These are phyloP conservation scores for Forbesichthys papilliferus DNA, from an alignment of 2,113 vertebrate genomes.

Conservation along the genomic window DNA sequence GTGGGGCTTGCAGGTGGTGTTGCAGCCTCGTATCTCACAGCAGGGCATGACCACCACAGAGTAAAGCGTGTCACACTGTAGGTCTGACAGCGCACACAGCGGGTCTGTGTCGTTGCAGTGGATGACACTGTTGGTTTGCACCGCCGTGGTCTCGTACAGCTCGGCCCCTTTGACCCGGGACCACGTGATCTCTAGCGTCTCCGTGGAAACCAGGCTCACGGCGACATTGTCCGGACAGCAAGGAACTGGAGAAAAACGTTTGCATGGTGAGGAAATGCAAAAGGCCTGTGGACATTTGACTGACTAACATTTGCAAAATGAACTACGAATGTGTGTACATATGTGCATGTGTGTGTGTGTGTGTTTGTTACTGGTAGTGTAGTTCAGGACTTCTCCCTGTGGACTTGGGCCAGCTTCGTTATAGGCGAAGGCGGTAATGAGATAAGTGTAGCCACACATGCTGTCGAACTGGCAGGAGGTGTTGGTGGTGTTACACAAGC, in stretches of 20 bases:
- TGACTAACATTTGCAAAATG: background rate
- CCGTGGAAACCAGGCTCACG: conserved; percentile 76
- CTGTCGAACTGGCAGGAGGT: conserved; percentile 81
- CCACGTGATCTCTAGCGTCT: conserved; percentile 85
- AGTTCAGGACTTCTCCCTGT: conserved; percentile 79
- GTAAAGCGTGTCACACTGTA: conserved; percentile 82
- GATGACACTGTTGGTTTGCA: conserved; percentile 35
- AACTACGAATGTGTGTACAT: background rate
- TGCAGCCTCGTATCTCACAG: conserved; percentile 84
- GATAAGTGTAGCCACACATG: conserved; percentile 87
- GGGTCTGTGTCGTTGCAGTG: conserved; percentile 84
- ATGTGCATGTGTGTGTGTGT: background rate
- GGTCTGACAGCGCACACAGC: conserved; percentile 82
- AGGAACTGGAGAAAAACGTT: conserved; percentile 75
- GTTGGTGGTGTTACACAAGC: conserved; percentile 84
- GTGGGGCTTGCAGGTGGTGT: conserved; percentile 72
- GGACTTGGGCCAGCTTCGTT: conserved; percentile 86
- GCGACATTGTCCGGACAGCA: conserved; percentile 85
- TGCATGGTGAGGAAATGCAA: conserved; percentile 6
- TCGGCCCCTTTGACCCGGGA: conserved; percentile 85
- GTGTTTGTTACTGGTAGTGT: conserved; percentile 83
- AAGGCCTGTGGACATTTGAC: background rate
- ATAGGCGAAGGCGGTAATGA: conserved; percentile 87
- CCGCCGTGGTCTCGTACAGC: conserved; percentile 82
- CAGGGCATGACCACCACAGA: conserved; percentile 81